Conservation (phyloP, 2,113 vertebrate species). For the Lynx canadensis region DNA sequence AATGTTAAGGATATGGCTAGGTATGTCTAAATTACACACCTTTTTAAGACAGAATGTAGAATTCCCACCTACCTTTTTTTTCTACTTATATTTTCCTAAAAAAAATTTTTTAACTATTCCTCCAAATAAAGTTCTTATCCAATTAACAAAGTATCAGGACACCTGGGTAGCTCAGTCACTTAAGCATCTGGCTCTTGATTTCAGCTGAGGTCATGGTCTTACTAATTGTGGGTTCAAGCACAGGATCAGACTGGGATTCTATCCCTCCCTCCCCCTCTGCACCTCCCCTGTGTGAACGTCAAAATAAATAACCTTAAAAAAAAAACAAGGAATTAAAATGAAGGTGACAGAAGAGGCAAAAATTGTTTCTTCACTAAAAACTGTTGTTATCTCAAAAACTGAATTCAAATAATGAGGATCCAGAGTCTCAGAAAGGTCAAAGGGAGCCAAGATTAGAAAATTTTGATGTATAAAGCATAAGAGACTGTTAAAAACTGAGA, state of each 20-base stretch:
- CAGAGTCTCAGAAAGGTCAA: neutral
- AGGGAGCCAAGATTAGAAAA: neutral
- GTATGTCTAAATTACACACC: neutral
- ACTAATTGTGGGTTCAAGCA: no score
- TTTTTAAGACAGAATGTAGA: conserved; percentile 46
- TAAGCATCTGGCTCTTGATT: no score
- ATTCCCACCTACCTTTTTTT: neutral
- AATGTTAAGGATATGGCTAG: conserved; percentile 55
- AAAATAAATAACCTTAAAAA: no score
- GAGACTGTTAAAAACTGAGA: no score
- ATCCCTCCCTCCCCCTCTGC: no score
- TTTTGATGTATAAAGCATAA: neutral
- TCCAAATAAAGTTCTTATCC: conserved; percentile 5
- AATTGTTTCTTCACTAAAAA: conserved; percentile 30
- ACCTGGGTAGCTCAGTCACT: no score
- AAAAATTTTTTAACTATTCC: neutral
- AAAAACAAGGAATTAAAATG: neutral
- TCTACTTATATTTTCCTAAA: neutral
- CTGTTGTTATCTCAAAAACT: neutral
- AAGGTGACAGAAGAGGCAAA: neutral
- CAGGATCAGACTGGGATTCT: no score
- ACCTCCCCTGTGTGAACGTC: no score
- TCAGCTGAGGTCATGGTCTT: no score
- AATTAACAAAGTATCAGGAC: neutral
- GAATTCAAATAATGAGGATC: conserved; percentile 28